These are phyloP conservation scores for Thaleichthys pacificus DNA, from an alignment of 2,797 vertebrate species.

Conservation along the genomic window DNA sequence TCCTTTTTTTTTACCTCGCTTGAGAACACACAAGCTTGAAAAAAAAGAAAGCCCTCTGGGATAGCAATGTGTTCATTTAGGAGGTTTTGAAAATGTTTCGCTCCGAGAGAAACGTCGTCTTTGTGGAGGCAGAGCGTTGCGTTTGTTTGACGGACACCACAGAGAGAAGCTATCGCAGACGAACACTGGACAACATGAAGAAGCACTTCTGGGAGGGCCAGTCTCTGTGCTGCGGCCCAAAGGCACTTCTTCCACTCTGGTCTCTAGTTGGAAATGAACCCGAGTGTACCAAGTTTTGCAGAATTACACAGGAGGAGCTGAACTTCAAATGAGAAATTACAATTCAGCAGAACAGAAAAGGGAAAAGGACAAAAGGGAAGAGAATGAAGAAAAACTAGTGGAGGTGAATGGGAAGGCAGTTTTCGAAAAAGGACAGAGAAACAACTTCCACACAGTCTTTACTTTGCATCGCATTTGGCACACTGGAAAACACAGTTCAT, in stretches of 20 bases:
- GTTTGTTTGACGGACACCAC: conserved; percentile 31
- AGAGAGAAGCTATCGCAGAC: conserved; percentile 33
- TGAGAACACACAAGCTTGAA: conserved; percentile 22
- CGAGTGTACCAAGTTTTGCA: conserved; percentile 6
- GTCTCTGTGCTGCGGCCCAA: conserved; percentile 30
- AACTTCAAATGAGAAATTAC: neutral
- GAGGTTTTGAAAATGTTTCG: conserved; percentile 35
- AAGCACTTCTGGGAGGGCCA: conserved; percentile 38
- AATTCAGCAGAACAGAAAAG: neutral
- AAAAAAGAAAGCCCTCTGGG: conserved; percentile 30
- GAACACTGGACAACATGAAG: conserved; percentile 54
- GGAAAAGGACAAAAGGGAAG: neutral
- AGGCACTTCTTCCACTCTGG: conserved; percentile 20
- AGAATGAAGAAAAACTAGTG: neutral
- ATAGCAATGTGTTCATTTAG: neutral
- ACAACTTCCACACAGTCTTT: no score
- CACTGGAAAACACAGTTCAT: no score
- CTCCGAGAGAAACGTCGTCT: conserved; percentile 20
- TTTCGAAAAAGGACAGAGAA: conserved; percentile 12
- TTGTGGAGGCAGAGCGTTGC: conserved; percentile 15
- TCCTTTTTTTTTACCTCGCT: neutral
- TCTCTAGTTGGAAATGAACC: conserved; percentile 35
- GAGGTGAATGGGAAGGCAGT: conserved; percentile 28
- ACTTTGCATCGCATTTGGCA: neutral
- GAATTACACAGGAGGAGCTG: neutral